Evolutionary conservation across 2,888 invertebrate genomes (phyloP), one percentile per base, ranked within the genome.

Genomic region (Pogonocherus hispidulus): DNA sequence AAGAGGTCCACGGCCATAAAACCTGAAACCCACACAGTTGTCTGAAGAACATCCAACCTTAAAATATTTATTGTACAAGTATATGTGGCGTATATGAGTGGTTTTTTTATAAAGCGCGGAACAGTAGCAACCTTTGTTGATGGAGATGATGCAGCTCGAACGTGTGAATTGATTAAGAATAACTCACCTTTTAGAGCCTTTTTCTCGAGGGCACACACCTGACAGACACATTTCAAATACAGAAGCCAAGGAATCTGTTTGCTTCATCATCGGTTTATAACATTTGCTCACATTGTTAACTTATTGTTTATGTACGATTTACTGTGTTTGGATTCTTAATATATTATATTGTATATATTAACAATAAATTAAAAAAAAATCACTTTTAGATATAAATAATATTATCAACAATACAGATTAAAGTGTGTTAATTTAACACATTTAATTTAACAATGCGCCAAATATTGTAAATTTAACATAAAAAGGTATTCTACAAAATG

Each of bases 161-260:
- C 69, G 79, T 80, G 80, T 80, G 80, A 80, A 80, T 80, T 79
- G 78, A 80, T 76, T 75, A 74, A 77, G 74, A 80, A 79, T 76
- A 72, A 77, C 74, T 73, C 72, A 73, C 76, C 74, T 78, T 76
- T 79, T 76, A 76, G 77, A 73, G 67, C 71, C 72, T 77, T 67
- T 27, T 66, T 70, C 70, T 74, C 69, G 73, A 69, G 72, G 69
- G 70, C 74, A 74, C 75, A 78, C 78, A 78, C 78, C 76, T 78
- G 76, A 76, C 73, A 52, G 49, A 66, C 41, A 55, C 55, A 19
- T 51, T 35, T 23, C 41, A 66, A 67, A 67, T 55, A 70, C 62
- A 65, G 57, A 67, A 65, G 66, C 59, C 22, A 62, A 49, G 71
- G 27, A 54, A 64, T 76, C 68, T 80, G 76, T 79, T 78, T 77